Percentiles rank a stretch among this genome's conserved stretches.
Conservation (phyloP, 1,140 invertebrate species). For the Radopholus similis region DNA sequence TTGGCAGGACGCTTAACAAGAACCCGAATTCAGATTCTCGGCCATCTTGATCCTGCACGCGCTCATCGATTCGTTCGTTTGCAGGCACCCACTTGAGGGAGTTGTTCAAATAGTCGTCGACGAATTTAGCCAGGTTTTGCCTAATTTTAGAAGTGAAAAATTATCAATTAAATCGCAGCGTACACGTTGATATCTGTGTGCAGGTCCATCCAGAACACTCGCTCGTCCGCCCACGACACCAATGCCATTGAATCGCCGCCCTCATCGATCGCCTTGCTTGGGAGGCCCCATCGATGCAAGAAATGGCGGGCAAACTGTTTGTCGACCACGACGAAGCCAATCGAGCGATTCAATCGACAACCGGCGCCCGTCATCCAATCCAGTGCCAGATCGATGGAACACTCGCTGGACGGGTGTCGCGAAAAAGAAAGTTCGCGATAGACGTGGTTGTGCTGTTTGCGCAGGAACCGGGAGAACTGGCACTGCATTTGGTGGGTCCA, state of each 20-base stretch:
- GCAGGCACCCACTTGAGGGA: constrained; percentile 2
- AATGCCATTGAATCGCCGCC: background rate
- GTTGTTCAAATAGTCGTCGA: background rate
- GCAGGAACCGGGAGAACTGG: background rate
- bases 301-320: constrained; percentile 11
- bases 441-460: background rate
- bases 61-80: background rate
- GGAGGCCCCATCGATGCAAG: constrained; percentile 6
- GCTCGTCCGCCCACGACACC: background rate
- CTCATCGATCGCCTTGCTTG: background rate
- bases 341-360: constrained; percentile 1
- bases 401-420: background rate
- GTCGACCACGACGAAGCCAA: constrained; percentile 8
- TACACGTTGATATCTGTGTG: background rate
- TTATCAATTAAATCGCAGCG: background rate
- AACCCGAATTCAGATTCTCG: background rate
- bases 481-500: background rate
- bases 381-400: background rate
- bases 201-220: background rate
- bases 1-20: background rate
- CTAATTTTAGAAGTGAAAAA: background rate
- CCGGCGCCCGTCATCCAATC: background rate
- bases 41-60: background rate
- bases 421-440: background rate
- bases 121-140: background rate